These are phyloP conservation scores for Ciona savignyi DNA, from an alignment of 23 tunicate genomes.

Conservation along the genomic window DNA sequence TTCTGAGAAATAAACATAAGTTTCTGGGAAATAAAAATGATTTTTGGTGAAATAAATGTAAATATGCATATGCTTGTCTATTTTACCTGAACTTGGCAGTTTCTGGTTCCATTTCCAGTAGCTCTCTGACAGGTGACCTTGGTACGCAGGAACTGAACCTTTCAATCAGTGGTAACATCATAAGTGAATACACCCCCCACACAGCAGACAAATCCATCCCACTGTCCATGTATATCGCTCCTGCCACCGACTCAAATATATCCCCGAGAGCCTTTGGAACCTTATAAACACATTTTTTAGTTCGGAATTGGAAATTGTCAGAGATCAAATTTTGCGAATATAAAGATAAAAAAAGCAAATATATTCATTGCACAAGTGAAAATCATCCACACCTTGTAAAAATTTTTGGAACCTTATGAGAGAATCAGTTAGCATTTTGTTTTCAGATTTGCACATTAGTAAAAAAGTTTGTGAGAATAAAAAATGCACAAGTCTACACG, in stretches of 20 bases:
- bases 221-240: constrained; percentile 94
- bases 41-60: too few species aligned
- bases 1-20: too few species aligned
- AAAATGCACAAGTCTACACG: too few species aligned
- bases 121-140: constrained; percentile 85
- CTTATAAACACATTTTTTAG: too few species aligned
- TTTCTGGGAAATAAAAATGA: too few species aligned
- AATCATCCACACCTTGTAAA: too few species aligned
- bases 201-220: constrained; percentile 88
- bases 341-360: too few species aligned
- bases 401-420: constrained; percentile 80
- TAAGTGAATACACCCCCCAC: constrained; percentile 84
- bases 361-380: too few species aligned
- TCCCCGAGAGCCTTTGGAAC: constrained; percentile 98
- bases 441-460: background rate
- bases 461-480: too few species aligned
- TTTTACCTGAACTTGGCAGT: constrained; percentile 94
- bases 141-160: constrained; percentile 90
- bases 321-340: too few species aligned
- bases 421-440: background rate
- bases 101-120: constrained; percentile 97
- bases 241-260: constrained; percentile 97
- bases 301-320: too few species aligned
- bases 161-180: constrained; percentile 88
- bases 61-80: too few species aligned